Conservation (phyloP, 2,888 invertebrate genomes). For the Metallyticus violacea region DNA sequence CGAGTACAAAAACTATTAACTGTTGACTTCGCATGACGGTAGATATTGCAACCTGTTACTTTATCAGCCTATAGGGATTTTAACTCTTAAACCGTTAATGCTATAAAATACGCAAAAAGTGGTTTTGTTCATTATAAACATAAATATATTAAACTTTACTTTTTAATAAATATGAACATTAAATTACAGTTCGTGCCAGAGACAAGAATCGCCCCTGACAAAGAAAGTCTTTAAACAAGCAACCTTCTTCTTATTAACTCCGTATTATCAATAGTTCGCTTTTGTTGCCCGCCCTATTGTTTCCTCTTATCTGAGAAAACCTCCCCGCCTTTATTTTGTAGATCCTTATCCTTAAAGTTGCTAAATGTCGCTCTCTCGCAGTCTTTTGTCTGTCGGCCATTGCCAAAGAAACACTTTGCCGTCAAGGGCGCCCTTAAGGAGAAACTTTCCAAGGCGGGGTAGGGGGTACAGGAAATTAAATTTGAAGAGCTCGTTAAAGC, state of each 20-base stretch:
- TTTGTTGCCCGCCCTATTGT: not conserved
- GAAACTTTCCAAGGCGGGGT: not conserved
- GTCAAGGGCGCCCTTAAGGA: not conserved
- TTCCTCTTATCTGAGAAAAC: not conserved
- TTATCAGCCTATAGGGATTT: too few relatives aligned
- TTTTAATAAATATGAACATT: too few relatives aligned
- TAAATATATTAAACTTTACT: too few relatives aligned
- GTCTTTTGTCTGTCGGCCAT: not conserved
- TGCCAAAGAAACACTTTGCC: not conserved
- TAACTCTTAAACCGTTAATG: too few relatives aligned
- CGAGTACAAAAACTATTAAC: too few relatives aligned
- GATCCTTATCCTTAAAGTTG: constrained; percentile 11
- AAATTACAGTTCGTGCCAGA: too few relatives aligned
- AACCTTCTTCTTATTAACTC: too few relatives aligned
- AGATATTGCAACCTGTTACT: too few relatives aligned
- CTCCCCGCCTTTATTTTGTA: constrained; percentile 3
- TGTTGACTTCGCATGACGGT: too few relatives aligned
- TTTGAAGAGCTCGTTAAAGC: not conserved
- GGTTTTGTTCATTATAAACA: too few relatives aligned
- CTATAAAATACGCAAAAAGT: too few relatives aligned
- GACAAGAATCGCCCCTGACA: not conserved
- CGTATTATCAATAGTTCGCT: too few relatives aligned
- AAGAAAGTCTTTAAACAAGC: not conserved
- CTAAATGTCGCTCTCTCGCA: not conserved
- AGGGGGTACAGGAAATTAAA: not conserved